phyloP scores from a whole-genome alignment of 2,113 vertebrate species.

The Mugil cephalus region DNA sequence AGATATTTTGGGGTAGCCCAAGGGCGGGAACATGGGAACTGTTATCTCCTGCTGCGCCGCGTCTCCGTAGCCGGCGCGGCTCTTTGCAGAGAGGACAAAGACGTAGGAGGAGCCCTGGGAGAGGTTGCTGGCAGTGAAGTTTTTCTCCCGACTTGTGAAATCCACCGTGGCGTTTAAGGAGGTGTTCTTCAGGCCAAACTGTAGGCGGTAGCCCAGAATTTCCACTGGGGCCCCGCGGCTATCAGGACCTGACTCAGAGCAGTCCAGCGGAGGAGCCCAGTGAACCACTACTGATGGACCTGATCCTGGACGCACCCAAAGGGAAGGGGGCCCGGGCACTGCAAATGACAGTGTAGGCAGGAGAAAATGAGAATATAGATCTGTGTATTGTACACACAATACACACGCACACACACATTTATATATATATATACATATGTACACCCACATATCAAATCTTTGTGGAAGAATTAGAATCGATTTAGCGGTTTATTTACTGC shows the following conservation, averaged over 20 bases:
- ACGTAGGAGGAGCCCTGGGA: constrained; percentile 91
- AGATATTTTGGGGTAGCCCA: constrained; percentile 89
- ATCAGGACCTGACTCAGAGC: constrained; percentile 55
- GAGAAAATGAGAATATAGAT: constrained; percentile 57
- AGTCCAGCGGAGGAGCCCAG: constrained; percentile 74
- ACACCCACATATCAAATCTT: constrained; percentile 44
- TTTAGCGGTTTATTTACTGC: constrained; percentile 60
- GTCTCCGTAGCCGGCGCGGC: constrained; percentile 89
- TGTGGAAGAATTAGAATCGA: constrained; percentile 62
- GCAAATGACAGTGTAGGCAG: constrained; percentile 49
- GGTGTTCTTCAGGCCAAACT: constrained; percentile 89
- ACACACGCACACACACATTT: too few relatives aligned
- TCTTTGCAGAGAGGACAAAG: constrained; percentile 91
- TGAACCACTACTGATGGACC: constrained; percentile 84
- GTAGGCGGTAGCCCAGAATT: constrained; percentile 92
- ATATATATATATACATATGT: too few relatives aligned
- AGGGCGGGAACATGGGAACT: constrained; percentile 89
- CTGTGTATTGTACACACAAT: too few relatives aligned
- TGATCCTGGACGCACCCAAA: constrained; percentile 87
- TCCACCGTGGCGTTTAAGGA: constrained; percentile 85
- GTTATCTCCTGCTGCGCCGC: constrained; percentile 84
- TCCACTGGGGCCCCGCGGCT: constrained; percentile 70
- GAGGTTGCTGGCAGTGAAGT: constrained; percentile 84
- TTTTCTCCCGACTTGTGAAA: constrained; percentile 84
- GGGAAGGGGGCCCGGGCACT: constrained; percentile 90